Base-by-base conservation (phyloP, 1,140 invertebrate species). In the Drosophila varians region DNA sequence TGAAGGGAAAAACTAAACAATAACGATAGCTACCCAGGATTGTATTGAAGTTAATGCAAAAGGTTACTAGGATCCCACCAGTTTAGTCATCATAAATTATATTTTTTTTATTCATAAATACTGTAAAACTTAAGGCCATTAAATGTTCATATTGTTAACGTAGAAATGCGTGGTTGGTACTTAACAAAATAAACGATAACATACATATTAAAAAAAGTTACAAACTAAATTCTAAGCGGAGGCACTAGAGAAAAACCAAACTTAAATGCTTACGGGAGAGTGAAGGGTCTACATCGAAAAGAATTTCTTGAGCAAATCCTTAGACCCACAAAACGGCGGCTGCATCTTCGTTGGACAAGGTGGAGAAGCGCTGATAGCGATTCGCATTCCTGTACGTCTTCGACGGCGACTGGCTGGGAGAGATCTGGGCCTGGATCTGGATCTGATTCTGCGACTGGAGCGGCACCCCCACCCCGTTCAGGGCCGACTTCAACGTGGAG, bases 331-430 rank as follows among this genome's bases (percentile, higher is more conserved):
- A 66, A 31, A 90, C 89, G 5, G 86, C 77, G 36, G 89, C 72
- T 9, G 86, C 83, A 55, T 90, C 89, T 52, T 90, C 89, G 23
- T 88, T 89, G 14, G 89, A 86, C 23, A 90, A 57, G n/a, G 89
- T 90, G n/a, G 89, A 90, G 47, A 90, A 90, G 28, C 89, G 74
- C 51, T 90, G 89, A 54, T 88, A 89, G 23, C 79, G 86, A 53
- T 69, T 86, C n/a, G 84, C 83, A 66, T 80, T 90, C 5, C 87
- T 76, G 52, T 89, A 89, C 14, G 88, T 90, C 25, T 87, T 87
- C 5, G 82, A 65, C 7, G 79, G 79, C 60, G 80, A 79, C 11
- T 58, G 57, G 31, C 31, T 51, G 61, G 21, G 23, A 19, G 45
- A 31, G 36, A 36, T 55, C 42, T 42, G 60, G 16, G 54, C 23